Percentiles rank a stretch among this genome's conserved stretches.
Evolutionary conservation across 2,113 vertebrate genomes (phyloP).

Genomic region (Taxidea taxus): DNA sequence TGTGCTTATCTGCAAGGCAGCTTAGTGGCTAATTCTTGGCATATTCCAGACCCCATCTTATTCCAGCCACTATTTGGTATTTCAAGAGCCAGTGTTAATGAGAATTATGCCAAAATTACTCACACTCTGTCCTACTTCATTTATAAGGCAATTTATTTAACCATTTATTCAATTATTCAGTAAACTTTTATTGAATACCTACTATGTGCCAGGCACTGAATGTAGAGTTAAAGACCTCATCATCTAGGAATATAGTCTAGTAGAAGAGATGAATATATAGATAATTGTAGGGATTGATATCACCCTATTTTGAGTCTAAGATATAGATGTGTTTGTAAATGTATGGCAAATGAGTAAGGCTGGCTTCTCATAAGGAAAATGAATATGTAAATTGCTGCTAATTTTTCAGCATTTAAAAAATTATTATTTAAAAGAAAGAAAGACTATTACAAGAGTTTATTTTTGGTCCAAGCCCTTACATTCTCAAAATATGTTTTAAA

Average conservation of each 20-base stretch:
- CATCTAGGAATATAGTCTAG: not conserved
- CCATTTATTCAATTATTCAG: not conserved
- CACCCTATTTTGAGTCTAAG: not conserved
- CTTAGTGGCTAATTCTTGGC: not conserved
- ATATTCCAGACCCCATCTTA: not conserved
- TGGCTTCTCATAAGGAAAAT: not conserved
- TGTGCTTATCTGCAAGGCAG: not conserved
- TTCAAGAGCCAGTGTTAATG: conserved; percentile 8
- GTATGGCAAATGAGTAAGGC: not conserved
- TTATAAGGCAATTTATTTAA: not conserved
- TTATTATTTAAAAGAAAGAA: not conserved
- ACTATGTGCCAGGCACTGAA: not conserved
- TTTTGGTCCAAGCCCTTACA: not conserved
- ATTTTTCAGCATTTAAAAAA: not conserved
- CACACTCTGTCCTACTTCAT: not conserved
- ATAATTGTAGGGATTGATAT: not conserved
- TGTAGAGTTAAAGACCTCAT: not conserved
- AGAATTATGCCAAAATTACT: not conserved
- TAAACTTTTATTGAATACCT: not conserved
- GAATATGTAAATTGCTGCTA: not conserved
- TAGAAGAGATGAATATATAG: not conserved
- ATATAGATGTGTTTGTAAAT: not conserved
- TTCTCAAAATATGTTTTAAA: not conserved
- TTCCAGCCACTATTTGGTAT: not conserved
- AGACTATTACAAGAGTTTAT: not conserved